phyloP scores from a whole-genome alignment of 2,888 invertebrate genomes.

The Macrophya alboannulata region DNA sequence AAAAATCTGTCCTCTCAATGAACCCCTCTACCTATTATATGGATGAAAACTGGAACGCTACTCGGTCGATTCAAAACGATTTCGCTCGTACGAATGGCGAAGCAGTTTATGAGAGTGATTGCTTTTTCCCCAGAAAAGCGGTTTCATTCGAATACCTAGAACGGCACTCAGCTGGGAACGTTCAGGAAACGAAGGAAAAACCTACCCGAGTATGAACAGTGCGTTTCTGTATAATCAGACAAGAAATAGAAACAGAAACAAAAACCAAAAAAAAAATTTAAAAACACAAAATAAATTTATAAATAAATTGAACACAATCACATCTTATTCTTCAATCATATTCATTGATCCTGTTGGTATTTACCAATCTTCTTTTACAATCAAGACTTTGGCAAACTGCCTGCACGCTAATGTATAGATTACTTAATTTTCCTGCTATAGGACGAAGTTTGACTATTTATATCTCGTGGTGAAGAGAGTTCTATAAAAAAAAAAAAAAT shows the following conservation, averaged over 20 bases:
- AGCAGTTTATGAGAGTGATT: slow-evolving; percentile 49
- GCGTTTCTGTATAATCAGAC: neutral
- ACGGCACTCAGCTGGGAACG: neutral
- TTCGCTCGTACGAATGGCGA: slow-evolving; percentile 7
- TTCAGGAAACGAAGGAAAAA: neutral
- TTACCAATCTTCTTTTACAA: neutral
- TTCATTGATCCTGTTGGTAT: neutral
- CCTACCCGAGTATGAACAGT: neutral
- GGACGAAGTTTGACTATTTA: neutral
- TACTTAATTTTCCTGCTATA: neutral
- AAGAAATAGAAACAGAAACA: neutral
- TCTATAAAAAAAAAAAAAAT: neutral
- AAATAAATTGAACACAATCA: neutral
- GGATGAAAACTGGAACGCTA: slow-evolving; percentile 28
- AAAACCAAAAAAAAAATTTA: neutral
- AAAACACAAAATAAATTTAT: neutral
- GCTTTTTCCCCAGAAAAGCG: slow-evolving; percentile 1
- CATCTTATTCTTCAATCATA: neutral
- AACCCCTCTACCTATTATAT: neutral
- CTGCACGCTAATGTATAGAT: neutral
- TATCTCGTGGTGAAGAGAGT: neutral
- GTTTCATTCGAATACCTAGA: slow-evolving; percentile 28
- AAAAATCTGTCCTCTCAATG: slow-evolving; percentile 15
- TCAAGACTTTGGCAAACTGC: slow-evolving; percentile 35
- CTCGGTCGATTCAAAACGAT: slow-evolving; percentile 44